Evolutionary conservation across 2,888 invertebrate species (phyloP).

Genomic region (Hypomecis atomaria): DNA sequence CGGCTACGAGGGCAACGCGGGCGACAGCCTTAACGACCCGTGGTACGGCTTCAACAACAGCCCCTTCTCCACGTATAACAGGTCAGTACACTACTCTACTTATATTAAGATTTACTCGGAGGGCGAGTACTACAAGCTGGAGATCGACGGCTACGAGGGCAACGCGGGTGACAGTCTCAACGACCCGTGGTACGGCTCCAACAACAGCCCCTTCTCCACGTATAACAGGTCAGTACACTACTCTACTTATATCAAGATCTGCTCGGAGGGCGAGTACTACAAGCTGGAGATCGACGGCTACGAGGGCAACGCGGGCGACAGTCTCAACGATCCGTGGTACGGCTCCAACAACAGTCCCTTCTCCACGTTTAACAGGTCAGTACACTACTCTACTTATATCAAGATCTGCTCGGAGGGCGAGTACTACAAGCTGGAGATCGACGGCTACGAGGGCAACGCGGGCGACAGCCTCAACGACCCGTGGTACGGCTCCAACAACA

Average conservation of each 20-base stretch:
- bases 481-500: constrained; percentile 97
- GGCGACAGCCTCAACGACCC: constrained; percentile 96
- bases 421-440: constrained; percentile 96
- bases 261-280: constrained; percentile 95
- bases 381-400: too few species aligned
- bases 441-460: constrained; percentile 95
- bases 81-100: too few species aligned
- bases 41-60: constrained; percentile 98
- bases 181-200: constrained; percentile 97
- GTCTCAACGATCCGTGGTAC: constrained; percentile 96
- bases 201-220: constrained; percentile 96
- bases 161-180: constrained; percentile 96
- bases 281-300: constrained; percentile 96
- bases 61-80: constrained; percentile 96
- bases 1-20: constrained; percentile 95
- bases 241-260: too few species aligned
- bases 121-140: constrained; percentile 95
- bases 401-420: constrained; percentile 96
- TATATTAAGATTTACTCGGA: constrained; percentile 97
- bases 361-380: constrained; percentile 94
- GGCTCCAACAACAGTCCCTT: constrained; percentile 97
- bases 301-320: constrained; percentile 95
- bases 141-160: constrained; percentile 96
- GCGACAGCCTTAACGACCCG: constrained; percentile 95
- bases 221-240: constrained; percentile 91